Conservation (phyloP, 2,797 vertebrate species). For the Phyllotis vaccarum region DNA sequence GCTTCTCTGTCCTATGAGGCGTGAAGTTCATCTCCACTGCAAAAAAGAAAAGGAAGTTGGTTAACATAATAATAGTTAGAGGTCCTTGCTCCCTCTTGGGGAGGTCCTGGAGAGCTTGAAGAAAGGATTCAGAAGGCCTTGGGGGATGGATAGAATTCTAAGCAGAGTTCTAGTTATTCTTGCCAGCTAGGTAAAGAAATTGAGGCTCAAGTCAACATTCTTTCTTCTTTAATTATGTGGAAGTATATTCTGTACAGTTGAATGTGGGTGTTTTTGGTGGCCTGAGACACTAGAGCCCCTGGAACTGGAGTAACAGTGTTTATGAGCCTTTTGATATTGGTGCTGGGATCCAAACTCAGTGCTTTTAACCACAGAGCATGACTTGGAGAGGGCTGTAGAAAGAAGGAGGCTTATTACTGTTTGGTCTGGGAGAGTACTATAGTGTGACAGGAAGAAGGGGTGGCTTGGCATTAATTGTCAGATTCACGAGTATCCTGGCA, state of each 20-base stretch:
- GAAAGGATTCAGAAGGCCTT: not conserved
- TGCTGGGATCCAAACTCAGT: not conserved
- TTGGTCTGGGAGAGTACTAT: not conserved
- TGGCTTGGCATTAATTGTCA: not conserved
- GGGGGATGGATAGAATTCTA: not conserved
- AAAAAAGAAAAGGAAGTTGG: not conserved
- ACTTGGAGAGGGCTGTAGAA: not conserved
- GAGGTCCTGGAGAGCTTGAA: not conserved
- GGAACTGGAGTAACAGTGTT: not conserved
- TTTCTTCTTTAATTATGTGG: not conserved
- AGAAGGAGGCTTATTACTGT: not conserved
- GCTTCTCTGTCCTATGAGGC: not conserved
- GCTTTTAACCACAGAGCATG: not conserved
- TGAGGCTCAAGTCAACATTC: not conserved
- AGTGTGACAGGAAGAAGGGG: not conserved
- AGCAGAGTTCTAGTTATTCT: not conserved
- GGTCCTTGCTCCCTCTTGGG: not conserved
- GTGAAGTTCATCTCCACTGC: not conserved
- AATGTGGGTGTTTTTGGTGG: too few relatives aligned
- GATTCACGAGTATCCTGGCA: not conserved
- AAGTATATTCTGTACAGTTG: not conserved
- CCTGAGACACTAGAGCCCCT: not conserved
- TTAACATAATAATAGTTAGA: not conserved
- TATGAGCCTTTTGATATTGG: not conserved
- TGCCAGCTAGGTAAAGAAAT: not conserved